phyloP scores from a whole-genome alignment of 2,113 vertebrate species.

The Procavia capensis region DNA sequence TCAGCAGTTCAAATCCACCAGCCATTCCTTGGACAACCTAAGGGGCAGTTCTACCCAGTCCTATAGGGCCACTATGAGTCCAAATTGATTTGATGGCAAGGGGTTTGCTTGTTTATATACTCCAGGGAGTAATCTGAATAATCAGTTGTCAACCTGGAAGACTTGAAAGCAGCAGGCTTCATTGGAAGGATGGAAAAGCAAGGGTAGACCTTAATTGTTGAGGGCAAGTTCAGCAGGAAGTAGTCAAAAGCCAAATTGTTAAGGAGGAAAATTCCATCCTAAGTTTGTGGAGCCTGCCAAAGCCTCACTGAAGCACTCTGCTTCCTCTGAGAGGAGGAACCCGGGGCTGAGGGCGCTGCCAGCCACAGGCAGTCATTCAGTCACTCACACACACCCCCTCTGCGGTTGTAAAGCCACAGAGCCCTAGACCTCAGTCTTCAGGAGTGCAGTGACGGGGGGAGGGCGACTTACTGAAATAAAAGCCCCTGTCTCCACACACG shows the following conservation, averaged over 20 bases:
- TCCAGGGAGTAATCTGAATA: too few relatives aligned
- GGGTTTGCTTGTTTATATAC: too few relatives aligned
- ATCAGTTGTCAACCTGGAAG: too few relatives aligned
- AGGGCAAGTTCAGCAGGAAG: conserved; percentile 50
- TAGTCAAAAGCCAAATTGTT: conserved; percentile 57
- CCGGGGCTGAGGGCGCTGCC: background rate
- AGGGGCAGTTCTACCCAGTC: too few relatives aligned
- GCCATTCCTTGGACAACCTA: too few relatives aligned
- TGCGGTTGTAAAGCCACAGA: conserved; percentile 67
- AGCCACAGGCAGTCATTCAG: background rate
- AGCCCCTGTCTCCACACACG: conserved; percentile 98
- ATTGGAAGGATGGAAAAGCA: background rate
- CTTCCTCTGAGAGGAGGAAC: conserved; percentile 23
- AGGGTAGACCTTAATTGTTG: background rate
- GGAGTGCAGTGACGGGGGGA: conserved; percentile 86
- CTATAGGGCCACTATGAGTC: too few relatives aligned
- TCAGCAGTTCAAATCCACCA: too few relatives aligned
- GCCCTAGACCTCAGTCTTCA: conserved; percentile 76
- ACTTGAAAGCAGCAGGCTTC: too few relatives aligned
- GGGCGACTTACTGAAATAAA: conserved; percentile 99
- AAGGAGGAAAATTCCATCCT: conserved; percentile 62
- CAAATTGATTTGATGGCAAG: too few relatives aligned
- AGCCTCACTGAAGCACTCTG: conserved; percentile 8
- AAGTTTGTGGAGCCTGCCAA: conserved; percentile 30
- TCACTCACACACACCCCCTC: conserved; percentile 33